A percentile compares a stretch with the other conserved stretches of the same genome.
phyloP scores from a whole-genome alignment of 2,113 vertebrate genomes.

The Passer montanus region DNA sequence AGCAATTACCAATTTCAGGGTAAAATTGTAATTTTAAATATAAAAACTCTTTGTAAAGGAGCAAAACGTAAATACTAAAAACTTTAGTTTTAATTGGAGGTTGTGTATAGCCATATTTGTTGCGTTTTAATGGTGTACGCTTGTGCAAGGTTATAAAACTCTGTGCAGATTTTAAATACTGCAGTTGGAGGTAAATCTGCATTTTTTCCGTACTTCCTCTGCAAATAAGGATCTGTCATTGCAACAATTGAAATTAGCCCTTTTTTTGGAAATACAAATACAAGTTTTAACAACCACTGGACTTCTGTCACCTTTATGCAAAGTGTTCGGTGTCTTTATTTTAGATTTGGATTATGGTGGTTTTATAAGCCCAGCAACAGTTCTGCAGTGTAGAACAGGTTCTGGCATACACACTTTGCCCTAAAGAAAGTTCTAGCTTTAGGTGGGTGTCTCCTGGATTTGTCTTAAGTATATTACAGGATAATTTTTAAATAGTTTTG shows the following conservation, averaged over 20 bases:
- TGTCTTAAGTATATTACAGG: not conserved
- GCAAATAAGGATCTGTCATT: not conserved
- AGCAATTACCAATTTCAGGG: not conserved
- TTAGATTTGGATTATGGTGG: not conserved
- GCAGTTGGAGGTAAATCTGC: not conserved
- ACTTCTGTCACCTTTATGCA: not conserved
- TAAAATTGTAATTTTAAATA: not conserved
- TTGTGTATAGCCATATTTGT: constrained; percentile 44
- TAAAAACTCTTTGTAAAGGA: constrained; percentile 30
- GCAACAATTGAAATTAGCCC: not conserved
- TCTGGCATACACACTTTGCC: constrained; percentile 27
- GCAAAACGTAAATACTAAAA: constrained; percentile 38
- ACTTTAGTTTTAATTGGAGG: constrained; percentile 11
- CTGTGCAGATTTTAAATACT: not conserved
- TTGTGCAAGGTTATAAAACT: constrained; percentile 4
- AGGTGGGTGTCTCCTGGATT: not conserved
- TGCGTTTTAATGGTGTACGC: not conserved
- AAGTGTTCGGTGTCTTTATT: not conserved
- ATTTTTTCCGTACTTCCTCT: not conserved
- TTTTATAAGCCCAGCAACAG: constrained; percentile 37
- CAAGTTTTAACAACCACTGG: not conserved
- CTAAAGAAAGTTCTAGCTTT: constrained; percentile 65
- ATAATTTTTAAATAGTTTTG: not conserved
- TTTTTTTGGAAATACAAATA: not conserved
- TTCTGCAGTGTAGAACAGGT: constrained; percentile 38